Evolutionary conservation across 2,888 invertebrate species (phyloP).

Genomic region (Aphrophora alni): DNA sequence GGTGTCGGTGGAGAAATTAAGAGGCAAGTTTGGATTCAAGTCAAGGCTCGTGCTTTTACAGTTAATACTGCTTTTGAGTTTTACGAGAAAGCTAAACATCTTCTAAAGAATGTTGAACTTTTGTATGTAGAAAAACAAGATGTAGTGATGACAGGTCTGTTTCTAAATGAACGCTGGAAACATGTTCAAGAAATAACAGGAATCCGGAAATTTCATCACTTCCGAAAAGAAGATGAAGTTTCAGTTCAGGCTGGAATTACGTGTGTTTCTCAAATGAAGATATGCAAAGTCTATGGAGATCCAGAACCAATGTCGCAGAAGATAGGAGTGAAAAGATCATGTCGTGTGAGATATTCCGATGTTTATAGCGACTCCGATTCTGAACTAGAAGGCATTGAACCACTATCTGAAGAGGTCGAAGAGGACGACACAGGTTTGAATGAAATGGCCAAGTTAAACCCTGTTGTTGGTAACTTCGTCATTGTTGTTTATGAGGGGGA

Average conservation of each 20-base stretch:
- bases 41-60: no score
- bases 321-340: no score
- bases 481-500: background rate
- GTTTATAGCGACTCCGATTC: background rate
- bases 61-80: slow-evolving; percentile 4
- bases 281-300: no score
- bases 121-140: background rate
- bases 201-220: no score
- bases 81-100: background rate
- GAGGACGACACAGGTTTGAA: no score
- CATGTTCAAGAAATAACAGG: background rate
- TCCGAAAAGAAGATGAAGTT: no score
- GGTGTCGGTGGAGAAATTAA: slow-evolving; percentile 25
- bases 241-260: no score
- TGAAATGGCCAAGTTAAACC: no score
- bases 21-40: background rate
- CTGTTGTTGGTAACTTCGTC: background rate
- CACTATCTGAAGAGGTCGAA: background rate
- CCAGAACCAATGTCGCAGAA: no score
- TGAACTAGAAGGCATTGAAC: background rate
- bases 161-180: slow-evolving; percentile 22
- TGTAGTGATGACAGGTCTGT: slow-evolving; percentile 7
- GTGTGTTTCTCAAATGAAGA: no score
- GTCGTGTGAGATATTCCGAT: no score
- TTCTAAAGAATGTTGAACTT: background rate